A percentile compares a stretch with the other conserved stretches of the same genome.
These are phyloP conservation scores for Lamellibrachia columna DNA, from an alignment of 2,888 invertebrate species.

Conservation along the genomic window DNA sequence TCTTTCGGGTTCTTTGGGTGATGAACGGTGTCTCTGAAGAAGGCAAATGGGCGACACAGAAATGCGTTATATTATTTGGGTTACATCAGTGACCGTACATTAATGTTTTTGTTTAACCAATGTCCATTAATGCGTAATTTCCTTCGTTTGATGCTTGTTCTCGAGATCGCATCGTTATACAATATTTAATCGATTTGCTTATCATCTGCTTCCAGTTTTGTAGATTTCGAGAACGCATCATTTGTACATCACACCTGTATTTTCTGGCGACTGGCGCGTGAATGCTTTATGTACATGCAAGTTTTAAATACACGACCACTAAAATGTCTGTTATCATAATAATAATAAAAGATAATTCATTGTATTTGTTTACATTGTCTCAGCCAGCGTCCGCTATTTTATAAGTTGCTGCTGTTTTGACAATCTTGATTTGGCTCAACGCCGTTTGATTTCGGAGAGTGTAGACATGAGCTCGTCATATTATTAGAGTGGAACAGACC, in stretches of 20 bases:
- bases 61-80: not conserved
- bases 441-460: not conserved
- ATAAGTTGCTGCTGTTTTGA: not conserved
- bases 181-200: not conserved
- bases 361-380: too few relatives aligned
- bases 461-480: not conserved
- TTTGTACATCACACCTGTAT: too few relatives aligned
- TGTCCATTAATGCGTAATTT: not conserved
- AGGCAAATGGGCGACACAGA: not conserved
- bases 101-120: not conserved
- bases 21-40: conserved; percentile 26
- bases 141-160: not conserved
- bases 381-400: not conserved
- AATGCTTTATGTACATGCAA: too few relatives aligned
- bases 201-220: not conserved
- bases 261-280: not conserved
- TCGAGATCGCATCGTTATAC: not conserved
- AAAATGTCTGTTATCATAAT: too few relatives aligned
- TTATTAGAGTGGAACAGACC: too few relatives aligned
- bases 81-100: not conserved
- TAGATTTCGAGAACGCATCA: not conserved
- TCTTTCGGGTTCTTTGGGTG: conserved; percentile 24
- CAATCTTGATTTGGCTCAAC: not conserved
- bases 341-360: too few relatives aligned
- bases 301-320: too few relatives aligned